Conservation (phyloP, 1,140 invertebrate species). For the Solen grandis region DNA sequence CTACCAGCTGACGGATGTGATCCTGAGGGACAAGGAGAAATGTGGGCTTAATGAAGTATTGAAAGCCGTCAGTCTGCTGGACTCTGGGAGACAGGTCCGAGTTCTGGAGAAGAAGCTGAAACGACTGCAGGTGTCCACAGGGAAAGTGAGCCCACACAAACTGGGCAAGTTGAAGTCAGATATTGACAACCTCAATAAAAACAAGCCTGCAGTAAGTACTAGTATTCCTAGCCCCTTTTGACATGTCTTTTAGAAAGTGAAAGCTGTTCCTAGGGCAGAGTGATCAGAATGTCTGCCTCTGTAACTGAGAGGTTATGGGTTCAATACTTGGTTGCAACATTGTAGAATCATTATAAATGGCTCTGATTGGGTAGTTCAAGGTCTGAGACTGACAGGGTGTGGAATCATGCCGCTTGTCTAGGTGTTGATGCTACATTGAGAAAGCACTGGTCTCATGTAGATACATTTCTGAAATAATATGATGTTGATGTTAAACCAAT, state of each 20-base stretch:
- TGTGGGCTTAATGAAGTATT: conserved; percentile 78
- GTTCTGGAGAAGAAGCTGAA: conserved; percentile 77
- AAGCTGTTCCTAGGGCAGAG: too few species aligned
- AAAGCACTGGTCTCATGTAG: too few species aligned
- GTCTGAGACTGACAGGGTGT: too few species aligned
- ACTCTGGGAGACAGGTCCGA: conserved; percentile 69
- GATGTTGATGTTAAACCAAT: neutral
- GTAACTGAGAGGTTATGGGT: too few species aligned
- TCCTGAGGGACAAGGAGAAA: conserved; percentile 67
- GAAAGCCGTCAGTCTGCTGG: conserved; percentile 76
- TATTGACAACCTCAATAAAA: conserved; percentile 75
- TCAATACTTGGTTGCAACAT: too few species aligned
- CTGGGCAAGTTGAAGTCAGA: conserved; percentile 76
- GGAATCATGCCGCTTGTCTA: too few species aligned
- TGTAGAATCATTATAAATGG: too few species aligned
- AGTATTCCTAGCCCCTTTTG: too few species aligned
- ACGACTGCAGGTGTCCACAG: conserved; percentile 67
- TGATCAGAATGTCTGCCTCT: too few species aligned
- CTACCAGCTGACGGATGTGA: conserved; percentile 68
- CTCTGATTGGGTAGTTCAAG: too few species aligned
- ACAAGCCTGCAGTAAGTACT: conserved; percentile 72
- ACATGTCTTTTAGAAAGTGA: too few species aligned
- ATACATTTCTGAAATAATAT: neutral
- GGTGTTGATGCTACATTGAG: too few species aligned
- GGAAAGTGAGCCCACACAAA: conserved; percentile 71